Percentiles rank a stretch among this genome's conserved stretches.
phyloP scores from a whole-genome alignment of 2,888 invertebrate genomes.

The Andricus quercusramuli region DNA sequence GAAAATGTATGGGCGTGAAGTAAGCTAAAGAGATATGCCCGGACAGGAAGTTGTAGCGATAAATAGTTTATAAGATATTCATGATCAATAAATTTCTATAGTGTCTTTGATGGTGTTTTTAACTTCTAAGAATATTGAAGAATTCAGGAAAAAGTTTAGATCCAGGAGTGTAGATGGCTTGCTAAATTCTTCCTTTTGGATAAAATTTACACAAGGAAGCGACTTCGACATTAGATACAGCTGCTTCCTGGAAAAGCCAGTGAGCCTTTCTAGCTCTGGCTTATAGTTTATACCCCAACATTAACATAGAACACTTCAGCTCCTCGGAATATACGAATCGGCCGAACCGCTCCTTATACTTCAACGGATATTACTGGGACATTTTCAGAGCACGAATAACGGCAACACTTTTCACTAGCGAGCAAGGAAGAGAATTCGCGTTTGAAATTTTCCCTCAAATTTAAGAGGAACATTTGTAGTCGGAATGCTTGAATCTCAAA shows the following conservation, averaged over 20 bases:
- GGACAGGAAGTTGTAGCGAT: too few species aligned
- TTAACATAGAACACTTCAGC: constrained; percentile 70
- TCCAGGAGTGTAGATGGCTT: neutral
- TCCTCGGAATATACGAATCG: constrained; percentile 66
- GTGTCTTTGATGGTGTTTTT: neutral
- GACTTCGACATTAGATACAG: constrained; percentile 66
- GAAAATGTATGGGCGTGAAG: too few species aligned
- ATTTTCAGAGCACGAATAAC: constrained; percentile 25
- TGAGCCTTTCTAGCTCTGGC: constrained; percentile 58
- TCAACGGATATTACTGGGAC: constrained; percentile 33
- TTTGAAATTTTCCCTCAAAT: constrained; percentile 23
- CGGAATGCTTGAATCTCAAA: neutral
- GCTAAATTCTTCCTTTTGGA: constrained; percentile 6
- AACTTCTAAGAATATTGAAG: neutral
- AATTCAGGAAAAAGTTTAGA: neutral
- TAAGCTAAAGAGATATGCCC: too few species aligned
- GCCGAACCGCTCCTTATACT: constrained; percentile 52
- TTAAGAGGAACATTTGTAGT: constrained; percentile 22
- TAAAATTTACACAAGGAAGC: constrained; percentile 48
- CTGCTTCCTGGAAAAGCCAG: constrained; percentile 63
- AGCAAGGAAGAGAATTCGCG: neutral
- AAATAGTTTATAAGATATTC: too few species aligned
- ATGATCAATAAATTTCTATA: too few species aligned
- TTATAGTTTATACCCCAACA: constrained; percentile 68
- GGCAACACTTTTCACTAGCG: constrained; percentile 12